These are phyloP conservation scores for Scaptomyza tumidula DNA, from an alignment of 2,888 invertebrate genomes.

Conservation along the genomic window DNA sequence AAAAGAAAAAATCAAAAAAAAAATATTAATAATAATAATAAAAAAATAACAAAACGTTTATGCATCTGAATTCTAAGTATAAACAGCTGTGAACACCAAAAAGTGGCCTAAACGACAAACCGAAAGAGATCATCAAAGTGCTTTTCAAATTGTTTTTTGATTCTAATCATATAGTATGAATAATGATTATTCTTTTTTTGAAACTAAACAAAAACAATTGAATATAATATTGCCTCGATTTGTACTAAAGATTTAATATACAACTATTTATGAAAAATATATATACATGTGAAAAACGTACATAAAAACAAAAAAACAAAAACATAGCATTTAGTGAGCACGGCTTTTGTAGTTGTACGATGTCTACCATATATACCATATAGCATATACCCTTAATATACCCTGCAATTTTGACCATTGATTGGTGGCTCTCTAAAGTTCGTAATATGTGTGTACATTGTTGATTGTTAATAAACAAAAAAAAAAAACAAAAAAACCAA, in stretches of 20 bases:
- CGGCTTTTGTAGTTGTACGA: slow-evolving; percentile 58
- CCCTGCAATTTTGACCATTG: slow-evolving; percentile 9
- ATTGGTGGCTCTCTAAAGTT: slow-evolving; percentile 20
- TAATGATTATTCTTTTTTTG: slow-evolving; percentile 4
- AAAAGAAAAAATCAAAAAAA: slow-evolving; percentile 8
- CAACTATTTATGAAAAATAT: slow-evolving; percentile 42
- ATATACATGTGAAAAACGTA: background rate
- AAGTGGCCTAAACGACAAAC: slow-evolving; percentile 71
- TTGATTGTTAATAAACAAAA: slow-evolving; percentile 18
- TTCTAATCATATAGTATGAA: slow-evolving; percentile 16
- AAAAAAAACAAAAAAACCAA: background rate
- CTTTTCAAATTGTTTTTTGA: slow-evolving; percentile 49
- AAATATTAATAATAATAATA: slow-evolving; percentile 1
- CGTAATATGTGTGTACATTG: slow-evolving; percentile 12
- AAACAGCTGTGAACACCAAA: slow-evolving; percentile 78
- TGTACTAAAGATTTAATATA: slow-evolving; percentile 75
- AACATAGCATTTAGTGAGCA: slow-evolving; percentile 56
- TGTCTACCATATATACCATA: slow-evolving; percentile 43
- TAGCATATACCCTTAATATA: slow-evolving; percentile 27
- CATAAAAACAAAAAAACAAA: slow-evolving; percentile 12
- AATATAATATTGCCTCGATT: slow-evolving; percentile 67
- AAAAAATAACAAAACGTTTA: slow-evolving; percentile 29
- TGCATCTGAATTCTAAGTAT: slow-evolving; percentile 44
- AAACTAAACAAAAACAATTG: slow-evolving; percentile 7
- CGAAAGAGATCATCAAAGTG: slow-evolving; percentile 55